Evolutionary conservation across 2,113 vertebrate genomes (phyloP).

Genomic region (Misgurnus mizolepis): DNA sequence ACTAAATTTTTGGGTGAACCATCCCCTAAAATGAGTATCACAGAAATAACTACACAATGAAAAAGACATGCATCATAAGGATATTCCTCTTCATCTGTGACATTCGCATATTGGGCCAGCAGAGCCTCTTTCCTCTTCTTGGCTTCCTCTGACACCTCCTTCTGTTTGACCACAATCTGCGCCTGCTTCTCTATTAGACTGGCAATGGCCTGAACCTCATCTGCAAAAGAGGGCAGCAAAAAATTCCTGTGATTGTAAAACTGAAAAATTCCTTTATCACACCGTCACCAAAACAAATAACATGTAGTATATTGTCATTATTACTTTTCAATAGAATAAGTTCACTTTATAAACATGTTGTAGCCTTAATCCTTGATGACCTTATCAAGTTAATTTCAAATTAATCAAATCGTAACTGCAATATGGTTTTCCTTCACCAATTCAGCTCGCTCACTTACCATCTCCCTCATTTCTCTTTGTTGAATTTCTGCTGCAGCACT

Average conservation of each 20-base stretch:
- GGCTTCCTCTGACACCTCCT: conserved; percentile 82
- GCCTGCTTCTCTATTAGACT: conserved; percentile 97
- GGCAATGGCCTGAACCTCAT: conserved; percentile 89
- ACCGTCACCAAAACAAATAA: neutral
- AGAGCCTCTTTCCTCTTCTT: conserved; percentile 89
- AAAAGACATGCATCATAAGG: conserved; percentile 71
- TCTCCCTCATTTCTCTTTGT: conserved; percentile 65
- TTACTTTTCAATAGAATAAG: no score
- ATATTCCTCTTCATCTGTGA: conserved; percentile 97
- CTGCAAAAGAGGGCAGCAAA: conserved; percentile 61
- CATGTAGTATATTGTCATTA: neutral
- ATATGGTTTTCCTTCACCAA: neutral
- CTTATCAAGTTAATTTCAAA: no score
- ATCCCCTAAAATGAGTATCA: neutral
- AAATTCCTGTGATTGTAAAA: no score
- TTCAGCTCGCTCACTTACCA: conserved; percentile 53
- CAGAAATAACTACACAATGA: neutral
- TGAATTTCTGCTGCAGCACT: conserved; percentile 65
- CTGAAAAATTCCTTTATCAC: no score
- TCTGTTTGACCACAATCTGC: conserved; percentile 92
- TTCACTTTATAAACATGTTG: no score
- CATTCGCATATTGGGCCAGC: conserved; percentile 91
- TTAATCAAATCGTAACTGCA: neutral
- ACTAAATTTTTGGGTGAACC: no score
- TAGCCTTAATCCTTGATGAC: no score